Base-by-base conservation (phyloP, 2,113 vertebrate species). In the Glareola pratincola region DNA sequence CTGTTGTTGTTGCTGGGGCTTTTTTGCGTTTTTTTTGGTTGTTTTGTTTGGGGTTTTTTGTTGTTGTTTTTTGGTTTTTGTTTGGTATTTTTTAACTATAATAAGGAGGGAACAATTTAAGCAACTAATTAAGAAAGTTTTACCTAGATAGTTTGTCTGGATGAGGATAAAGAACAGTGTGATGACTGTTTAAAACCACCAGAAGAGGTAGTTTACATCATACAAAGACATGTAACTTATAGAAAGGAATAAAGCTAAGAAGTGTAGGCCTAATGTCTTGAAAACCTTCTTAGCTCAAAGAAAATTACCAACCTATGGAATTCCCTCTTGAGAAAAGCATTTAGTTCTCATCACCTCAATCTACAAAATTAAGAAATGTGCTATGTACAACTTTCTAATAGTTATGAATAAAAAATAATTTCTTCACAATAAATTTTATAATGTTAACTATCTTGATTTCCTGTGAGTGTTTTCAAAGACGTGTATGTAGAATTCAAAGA, bases 161-260 rank as follows among this genome's bases (percentile, higher is more conserved):
- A 69, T 6, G 54, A 67, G 8, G 9, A 13, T 53, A 78, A 89
- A 66, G 47, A 85, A 56, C 1, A 0, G 5, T 37, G 2, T 76
- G 34, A 53, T 62, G 24, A 57, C 9, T 39, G 12, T 39, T 92
- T 30, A 66, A 76, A 80, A 60, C 10, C 18, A 37, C 24, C 37
- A 66, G 12, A 85, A 88, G 10, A 34, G 2, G 8, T 37, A 76
- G 20, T 71, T 51, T 77, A 39, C 21, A 60, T 71, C 48, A 30
- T 45, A 29, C 2, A 47, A 74, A 80, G 3, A 22, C 8, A 12
- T 4, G 4, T 4, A 72, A 43, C 0, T 3, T 29, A 0, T n/a
- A 48, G n/a, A 23, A 86, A 89, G 6, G 1, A 4, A 29, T 53
- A 45, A 67, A 69, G 13, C 10, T 37, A 74, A n/a, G 39, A 89